Evolutionary conservation across 2,797 vertebrate species (phyloP), one percentile per base, ranked within the genome.

Genomic region (Antennarius maculatus): DNA sequence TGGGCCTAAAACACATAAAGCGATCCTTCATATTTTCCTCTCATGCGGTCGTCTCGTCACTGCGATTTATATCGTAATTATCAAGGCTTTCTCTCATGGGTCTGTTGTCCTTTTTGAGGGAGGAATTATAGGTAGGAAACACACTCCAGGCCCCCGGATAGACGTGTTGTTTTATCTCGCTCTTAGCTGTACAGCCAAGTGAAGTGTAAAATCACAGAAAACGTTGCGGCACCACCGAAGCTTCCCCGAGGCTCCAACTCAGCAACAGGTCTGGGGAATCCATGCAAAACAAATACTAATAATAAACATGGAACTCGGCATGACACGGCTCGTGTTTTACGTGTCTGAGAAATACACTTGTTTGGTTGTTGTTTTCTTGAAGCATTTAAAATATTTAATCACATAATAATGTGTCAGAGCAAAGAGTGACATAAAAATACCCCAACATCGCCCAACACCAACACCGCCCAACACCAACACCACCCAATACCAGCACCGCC

Each of bases 121-220:
- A 70, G 65, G 67, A 72, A 66, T 74, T 77, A 79, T 81, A 69
- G 79, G 70, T 69, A 80, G 4, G 23, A 81, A 80, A 70, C 57
- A 39, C 69, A 80, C 74, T 83, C 79, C 43, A 59, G 45, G 72
- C 60, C 78, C 72, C 79, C 1, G 18, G 76, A 80, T 61, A 77
- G 68, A 81, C 74, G 77, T 82, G 86, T 74, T 83, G 77, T 74
- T 88, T 83, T 72, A 79, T 88, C 76, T 76, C 2, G 65, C 76
- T 80, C 69, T 86, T 81, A 76, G 85, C 79, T 68, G 69, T 50
- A 74, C 76, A 71, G 79, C 66, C 79, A 86, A 84, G 77, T 69
- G 57, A 83, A 76, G 81, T 76, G 88, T 84, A 86, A 85, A 90
- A 86, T 82, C 77, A 71, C 48, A 71, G 80, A 69, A 74, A 70